Evolutionary conservation across 1,140 invertebrate genomes (phyloP).

Genomic region (Bombus affinis): DNA sequence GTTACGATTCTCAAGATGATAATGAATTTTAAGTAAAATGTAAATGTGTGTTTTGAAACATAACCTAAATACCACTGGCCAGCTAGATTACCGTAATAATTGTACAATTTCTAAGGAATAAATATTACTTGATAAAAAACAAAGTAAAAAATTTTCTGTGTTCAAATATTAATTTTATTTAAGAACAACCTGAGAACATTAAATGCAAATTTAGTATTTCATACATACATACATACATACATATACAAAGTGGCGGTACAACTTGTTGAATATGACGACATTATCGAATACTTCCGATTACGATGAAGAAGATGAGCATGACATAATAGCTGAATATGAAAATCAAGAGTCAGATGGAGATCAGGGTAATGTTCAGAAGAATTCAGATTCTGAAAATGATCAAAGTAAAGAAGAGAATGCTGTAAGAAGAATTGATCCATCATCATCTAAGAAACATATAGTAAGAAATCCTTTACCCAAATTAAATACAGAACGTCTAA

Average conservation of each 20-base stretch:
- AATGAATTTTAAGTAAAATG: conserved; percentile 68
- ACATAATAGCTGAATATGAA: conserved; percentile 68
- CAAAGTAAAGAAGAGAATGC: conserved; percentile 50
- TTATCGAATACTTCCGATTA: conserved; percentile 45
- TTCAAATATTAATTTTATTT: background rate
- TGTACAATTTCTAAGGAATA: conserved; percentile 4
- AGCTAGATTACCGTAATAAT: background rate
- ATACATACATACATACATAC: background rate
- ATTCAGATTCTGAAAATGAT: conserved; percentile 47
- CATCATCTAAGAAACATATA: conserved; percentile 82
- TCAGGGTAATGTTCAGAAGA: conserved; percentile 11
- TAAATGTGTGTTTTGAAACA: background rate
- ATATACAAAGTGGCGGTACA: background rate
- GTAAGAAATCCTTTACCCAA: conserved; percentile 88
- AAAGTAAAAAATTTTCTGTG: background rate
- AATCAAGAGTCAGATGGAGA: conserved; percentile 60
- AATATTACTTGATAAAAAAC: background rate
- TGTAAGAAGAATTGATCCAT: conserved; percentile 61
- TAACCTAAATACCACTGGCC: conserved; percentile 20
- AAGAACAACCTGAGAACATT: background rate
- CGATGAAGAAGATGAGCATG: conserved; percentile 55
- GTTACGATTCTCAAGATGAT: conserved; percentile 57
- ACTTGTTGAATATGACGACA: conserved; percentile 36
- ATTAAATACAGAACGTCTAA: conserved; percentile 88
- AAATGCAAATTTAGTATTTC: background rate